Conservation (phyloP, 2,797 vertebrate genomes). For the Podarcis lilfordi region DNA sequence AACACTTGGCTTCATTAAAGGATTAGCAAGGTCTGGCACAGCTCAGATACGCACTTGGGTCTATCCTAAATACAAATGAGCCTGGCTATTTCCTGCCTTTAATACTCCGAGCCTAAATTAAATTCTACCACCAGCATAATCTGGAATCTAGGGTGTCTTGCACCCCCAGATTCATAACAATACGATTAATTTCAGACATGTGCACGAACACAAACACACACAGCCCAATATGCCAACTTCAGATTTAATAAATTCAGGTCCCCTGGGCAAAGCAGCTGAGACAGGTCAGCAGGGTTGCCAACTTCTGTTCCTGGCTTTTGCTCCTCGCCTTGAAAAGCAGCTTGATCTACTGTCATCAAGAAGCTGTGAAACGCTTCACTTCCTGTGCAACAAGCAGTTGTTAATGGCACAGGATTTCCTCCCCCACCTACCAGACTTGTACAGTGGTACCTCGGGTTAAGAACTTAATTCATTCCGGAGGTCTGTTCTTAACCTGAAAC, state of each 20-base stretch:
- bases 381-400: not conserved
- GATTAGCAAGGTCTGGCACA: no score
- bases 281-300: not conserved
- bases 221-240: not conserved
- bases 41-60: no score
- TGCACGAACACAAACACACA: not conserved
- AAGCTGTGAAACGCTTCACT: not conserved
- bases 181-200: not conserved
- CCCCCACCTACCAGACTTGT: not conserved
- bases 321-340: not conserved
- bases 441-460: no score
- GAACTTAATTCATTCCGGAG: no score
- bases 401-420: not conserved
- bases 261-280: not conserved
- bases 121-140: no score
- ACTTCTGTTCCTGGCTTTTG: not conserved
- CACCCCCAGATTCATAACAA: not conserved
- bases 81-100: no score
- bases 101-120: no score
- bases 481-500: no score
- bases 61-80: no score
- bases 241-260: not conserved
- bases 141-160: no score
- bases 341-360: not conserved
- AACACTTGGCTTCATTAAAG: no score